Base-by-base conservation (phyloP, 2,888 invertebrate genomes). In the Brenthis ino region DNA sequence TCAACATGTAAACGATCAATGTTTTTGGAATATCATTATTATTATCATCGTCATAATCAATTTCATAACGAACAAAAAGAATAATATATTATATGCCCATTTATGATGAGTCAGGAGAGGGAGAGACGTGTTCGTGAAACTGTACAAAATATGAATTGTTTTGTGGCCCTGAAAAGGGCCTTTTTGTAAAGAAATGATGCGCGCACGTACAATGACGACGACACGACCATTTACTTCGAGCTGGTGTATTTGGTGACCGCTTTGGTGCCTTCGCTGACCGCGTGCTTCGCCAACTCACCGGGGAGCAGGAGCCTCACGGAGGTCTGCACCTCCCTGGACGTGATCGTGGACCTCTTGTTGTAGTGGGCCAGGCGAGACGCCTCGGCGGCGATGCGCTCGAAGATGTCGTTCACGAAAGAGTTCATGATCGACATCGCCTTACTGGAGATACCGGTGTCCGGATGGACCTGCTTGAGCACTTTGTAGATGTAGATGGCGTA, bases 121-220 rank as follows among this genome's bases (percentile, higher is more conserved):
- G 98, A 97, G 81, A 98, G 89, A 94, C 97, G 94, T 87, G 8
- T 43, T 43, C 37, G 37, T 98, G 97, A 43, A 43, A 43, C 37
- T 43, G 3, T 43, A 43, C 2, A 43, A 2, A 11, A 43, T 11
- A 8, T 0, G 37, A 43, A 43, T 11, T 2, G 37, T 43, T 43
- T 43, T 43, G 37, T 43, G 37, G 37, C 37, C 37, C 37, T 43
- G 37, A 43, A 43, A 43, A 43, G 37, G 37, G 37, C 37, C 37
- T 43, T 43, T 43, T 43, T 8, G 37, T 37, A 37, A 37, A 37
- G 2, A 24, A 24, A 24, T 3, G 28, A 28, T 4, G 28, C 6
- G 97, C 98, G 2, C 96, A 96, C 87, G 97, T 96, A 82, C 96
- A 96, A 81, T 96, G 96, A 75, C 95, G 92, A 72, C 95, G 20